These are phyloP conservation scores for Isurus oxyrinchus DNA, from an alignment of 2,113 vertebrate genomes.

Conservation along the genomic window DNA sequence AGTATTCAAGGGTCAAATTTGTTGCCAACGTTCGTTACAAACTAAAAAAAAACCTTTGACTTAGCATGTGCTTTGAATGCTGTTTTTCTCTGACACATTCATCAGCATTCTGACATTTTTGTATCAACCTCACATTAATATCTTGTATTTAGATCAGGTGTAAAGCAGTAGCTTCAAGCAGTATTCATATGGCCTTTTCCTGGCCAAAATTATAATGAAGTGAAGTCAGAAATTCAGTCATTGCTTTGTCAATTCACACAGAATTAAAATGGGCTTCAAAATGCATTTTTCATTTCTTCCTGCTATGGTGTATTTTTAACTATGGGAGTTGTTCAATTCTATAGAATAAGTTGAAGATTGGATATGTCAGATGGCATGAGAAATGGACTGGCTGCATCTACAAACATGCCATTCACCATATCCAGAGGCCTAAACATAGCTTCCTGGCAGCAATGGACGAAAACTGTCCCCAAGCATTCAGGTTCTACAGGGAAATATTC, in stretches of 20 bases:
- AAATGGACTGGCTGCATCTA: not conserved
- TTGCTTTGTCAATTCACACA: not conserved
- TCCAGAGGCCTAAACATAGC: not conserved
- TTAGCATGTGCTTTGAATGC: not conserved
- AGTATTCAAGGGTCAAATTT: constrained; percentile 35
- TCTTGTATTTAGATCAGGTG: not conserved
- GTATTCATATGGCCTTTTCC: not conserved
- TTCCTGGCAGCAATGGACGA: not conserved
- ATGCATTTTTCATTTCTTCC: not conserved
- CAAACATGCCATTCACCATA: not conserved
- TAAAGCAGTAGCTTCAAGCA: not conserved
- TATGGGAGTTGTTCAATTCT: not conserved
- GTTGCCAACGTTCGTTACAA: not conserved
- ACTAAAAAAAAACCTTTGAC: not conserved
- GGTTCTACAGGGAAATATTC: not conserved
- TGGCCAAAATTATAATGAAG: not conserved
- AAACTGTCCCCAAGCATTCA: not conserved
- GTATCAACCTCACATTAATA: not conserved
- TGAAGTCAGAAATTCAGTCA: not conserved
- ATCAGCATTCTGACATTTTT: not conserved
- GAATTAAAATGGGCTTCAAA: not conserved
- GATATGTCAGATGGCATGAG: not conserved
- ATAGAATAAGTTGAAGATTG: not conserved
- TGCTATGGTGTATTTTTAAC: not conserved
- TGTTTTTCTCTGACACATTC: not conserved